A percentile compares a stretch with the other conserved stretches of the same genome.
Evolutionary conservation across 2,113 vertebrate species (phyloP).

Genomic region (Calyptomena viridis): DNA sequence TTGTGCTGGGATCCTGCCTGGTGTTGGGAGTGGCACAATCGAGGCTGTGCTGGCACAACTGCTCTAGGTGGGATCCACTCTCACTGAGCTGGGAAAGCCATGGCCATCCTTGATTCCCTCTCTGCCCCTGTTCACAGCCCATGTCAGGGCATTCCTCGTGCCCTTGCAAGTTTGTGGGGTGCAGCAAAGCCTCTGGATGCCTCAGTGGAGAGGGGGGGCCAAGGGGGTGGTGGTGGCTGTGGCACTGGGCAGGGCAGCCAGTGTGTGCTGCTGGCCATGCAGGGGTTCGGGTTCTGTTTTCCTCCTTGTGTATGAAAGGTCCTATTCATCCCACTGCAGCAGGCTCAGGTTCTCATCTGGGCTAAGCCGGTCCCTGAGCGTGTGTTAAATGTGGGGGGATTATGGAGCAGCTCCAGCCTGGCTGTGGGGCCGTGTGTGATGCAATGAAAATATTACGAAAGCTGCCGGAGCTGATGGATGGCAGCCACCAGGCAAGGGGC

Average conservation of each 20-base stretch:
- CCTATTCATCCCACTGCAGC: neutral
- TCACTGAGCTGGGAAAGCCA: accelerated
- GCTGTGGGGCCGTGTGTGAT: constrained; percentile 1
- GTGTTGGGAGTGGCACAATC: accelerated
- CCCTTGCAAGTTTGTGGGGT: neutral
- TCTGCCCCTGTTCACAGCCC: neutral
- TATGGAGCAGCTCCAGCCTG: neutral
- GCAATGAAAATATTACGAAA: constrained; percentile 32
- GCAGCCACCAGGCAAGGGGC: neutral
- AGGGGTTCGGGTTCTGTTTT: neutral
- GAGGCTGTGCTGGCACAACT: neutral
- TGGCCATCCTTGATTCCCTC: neutral
- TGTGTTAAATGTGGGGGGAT: constrained; percentile 29
- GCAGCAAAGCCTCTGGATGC: neutral
- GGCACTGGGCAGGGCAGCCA: neutral
- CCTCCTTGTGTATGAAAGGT: constrained; percentile 21
- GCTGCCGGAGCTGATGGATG: neutral
- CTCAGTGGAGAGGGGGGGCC: accelerated
- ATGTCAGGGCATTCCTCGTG: accelerated
- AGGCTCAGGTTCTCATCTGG: constrained; percentile 39
- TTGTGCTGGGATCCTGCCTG: neutral
- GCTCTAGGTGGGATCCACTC: neutral
- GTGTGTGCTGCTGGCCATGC: neutral
- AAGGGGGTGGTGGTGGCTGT: neutral
- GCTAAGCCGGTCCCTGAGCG: constrained; percentile 8